A percentile compares a stretch with the other conserved stretches of the same genome.
Evolutionary conservation across 1,140 invertebrate genomes (phyloP).

Genomic region (Phymastichus coffea): DNA sequence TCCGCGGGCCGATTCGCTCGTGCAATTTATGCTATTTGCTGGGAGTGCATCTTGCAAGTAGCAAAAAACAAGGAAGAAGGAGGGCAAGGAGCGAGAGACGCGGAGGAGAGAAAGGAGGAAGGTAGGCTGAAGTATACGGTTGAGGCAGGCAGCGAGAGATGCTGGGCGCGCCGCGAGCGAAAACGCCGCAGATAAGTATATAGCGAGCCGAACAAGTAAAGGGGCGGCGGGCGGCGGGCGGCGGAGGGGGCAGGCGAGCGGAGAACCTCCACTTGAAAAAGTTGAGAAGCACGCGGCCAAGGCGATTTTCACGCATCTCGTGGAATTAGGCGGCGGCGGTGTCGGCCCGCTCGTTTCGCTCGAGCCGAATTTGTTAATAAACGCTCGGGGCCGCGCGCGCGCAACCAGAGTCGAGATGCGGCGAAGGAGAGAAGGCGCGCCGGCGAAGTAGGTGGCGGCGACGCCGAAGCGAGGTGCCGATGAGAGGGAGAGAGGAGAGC

Average conservation of each 20-base stretch:
- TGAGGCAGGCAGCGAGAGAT: no score
- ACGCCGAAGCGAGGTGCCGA: not conserved
- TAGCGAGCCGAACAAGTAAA: no score
- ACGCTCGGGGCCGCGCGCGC: not conserved
- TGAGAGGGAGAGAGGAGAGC: slow-evolving; percentile 19
- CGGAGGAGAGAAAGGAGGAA: not conserved
- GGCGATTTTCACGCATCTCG: slow-evolving; percentile 17
- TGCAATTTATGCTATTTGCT: no score
- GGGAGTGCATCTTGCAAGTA: no score
- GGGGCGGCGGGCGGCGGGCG: no score
- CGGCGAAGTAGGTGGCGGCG: not conserved
- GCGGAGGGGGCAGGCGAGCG: no score
- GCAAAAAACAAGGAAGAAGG: not conserved
- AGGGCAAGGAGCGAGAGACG: not conserved
- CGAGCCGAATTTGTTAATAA: slow-evolving; percentile 6
- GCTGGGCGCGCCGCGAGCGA: no score
- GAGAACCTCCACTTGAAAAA: slow-evolving; percentile 15
- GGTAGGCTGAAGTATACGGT: no score
- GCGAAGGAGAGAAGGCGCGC: not conserved
- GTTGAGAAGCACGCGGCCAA: slow-evolving; percentile 7
- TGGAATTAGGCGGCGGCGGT: slow-evolving; percentile 2
- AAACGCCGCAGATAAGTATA: no score
- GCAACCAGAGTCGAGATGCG: not conserved
- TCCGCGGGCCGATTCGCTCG: no score
- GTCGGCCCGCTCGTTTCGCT: not conserved